phyloP scores from a whole-genome alignment of 1,140 invertebrate species.

The Aphaenogaster ashmeadi region DNA sequence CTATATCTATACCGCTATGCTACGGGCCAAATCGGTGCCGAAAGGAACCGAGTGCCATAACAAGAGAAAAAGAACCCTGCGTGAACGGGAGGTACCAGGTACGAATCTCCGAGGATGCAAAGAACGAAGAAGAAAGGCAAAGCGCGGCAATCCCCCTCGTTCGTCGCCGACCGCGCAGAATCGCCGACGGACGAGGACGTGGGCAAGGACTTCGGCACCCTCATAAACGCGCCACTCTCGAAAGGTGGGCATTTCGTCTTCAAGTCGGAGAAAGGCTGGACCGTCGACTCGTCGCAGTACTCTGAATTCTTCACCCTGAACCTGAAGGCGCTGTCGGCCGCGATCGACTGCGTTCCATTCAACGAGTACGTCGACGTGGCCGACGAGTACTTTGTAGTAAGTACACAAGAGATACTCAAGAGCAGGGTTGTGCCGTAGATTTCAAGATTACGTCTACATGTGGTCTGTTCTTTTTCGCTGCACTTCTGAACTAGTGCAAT shows the following conservation, averaged over 20 bases:
- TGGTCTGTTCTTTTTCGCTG: too few species aligned
- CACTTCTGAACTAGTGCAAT: too few species aligned
- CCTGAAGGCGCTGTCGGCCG: slow-evolving; percentile 72
- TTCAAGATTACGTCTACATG: too few species aligned
- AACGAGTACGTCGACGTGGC: slow-evolving; percentile 73
- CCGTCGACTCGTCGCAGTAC: slow-evolving; percentile 72
- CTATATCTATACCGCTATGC: too few species aligned
- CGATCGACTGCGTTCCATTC: slow-evolving; percentile 78
- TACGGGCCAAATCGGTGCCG: too few species aligned
- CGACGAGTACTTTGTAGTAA: slow-evolving; percentile 78
- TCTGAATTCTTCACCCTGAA: slow-evolving; percentile 78
- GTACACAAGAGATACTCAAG: slow-evolving; percentile 23
- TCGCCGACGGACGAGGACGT: slow-evolving; percentile 46
- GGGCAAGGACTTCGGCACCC: slow-evolving; percentile 71
- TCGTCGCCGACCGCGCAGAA: slow-evolving; percentile 3
- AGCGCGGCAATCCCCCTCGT: slow-evolving; percentile 14
- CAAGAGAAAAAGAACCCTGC: too few species aligned
- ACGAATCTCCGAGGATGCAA: neutral
- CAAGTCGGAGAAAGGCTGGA: slow-evolving; percentile 78
- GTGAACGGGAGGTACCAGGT: too few species aligned
- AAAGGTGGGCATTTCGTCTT: slow-evolving; percentile 73
- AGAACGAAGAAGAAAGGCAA: neutral
- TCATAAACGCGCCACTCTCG: slow-evolving; percentile 72
- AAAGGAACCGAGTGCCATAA: too few species aligned
- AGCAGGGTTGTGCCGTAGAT: too few species aligned